Evolutionary conservation across 2,888 invertebrate species (phyloP), one percentile per base, ranked within the genome.

Genomic region (Brachyptera risi): DNA sequence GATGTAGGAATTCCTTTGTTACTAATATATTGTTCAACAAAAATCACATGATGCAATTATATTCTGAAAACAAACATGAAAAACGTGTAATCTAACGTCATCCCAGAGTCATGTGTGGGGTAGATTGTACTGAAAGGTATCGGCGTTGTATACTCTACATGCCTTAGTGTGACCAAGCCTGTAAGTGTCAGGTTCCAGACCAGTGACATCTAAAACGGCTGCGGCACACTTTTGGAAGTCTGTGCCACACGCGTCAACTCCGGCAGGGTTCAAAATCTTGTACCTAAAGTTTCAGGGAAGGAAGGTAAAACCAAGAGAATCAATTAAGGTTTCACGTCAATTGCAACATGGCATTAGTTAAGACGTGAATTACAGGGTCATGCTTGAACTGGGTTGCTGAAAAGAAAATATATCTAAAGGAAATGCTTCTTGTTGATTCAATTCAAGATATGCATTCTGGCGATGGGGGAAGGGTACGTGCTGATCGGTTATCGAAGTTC

Each of bases 131-230:
- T n/a, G n/a, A n/a, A n/a, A n/a, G n/a, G n/a, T n/a, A n/a, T n/a
- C n/a, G n/a, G n/a, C n/a, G n/a, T n/a, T n/a, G n/a, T n/a, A n/a
- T 24, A 27, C 37, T 42, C 68, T 72, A 87, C 91, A 86, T 89
- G 96, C 96, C 91, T 98, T 98, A 80, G 96, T 97, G 82, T 92
- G 91, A 84, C 98, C 98, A 78, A 96, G 85, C 84, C 96, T 92
- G 83, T 89, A 98, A 74, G 91, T 88, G 79, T 96, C 96, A 69
- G 86, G 79, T 77, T 90, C 92, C 78, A 99, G 86, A 74, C 86
- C 87, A 69, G 90, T 86, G 67, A 85, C 80, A 62, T 90, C 88
- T 82, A 94, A 83, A 78, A 96, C 87, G 73, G 86, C 78, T 75
- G 83, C 85, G 66, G 92, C 91, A 73, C 86, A 83, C 78, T 94